Conservation (phyloP, 1,140 invertebrate genomes). For the Asbolus verrucosus region DNA sequence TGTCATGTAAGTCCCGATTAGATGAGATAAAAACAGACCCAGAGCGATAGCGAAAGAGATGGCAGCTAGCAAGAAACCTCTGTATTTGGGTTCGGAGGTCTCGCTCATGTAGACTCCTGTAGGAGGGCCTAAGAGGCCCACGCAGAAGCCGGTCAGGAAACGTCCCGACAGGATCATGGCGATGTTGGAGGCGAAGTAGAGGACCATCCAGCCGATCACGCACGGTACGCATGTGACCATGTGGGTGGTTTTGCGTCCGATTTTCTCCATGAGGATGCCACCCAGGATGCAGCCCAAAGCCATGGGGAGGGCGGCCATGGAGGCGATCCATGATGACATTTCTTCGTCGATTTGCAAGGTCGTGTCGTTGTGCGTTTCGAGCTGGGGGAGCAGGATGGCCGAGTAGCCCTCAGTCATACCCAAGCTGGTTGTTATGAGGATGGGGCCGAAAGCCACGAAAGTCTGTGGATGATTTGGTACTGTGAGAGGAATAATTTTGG, state of each 20-base stretch:
- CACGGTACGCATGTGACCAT: conserved; percentile 72
- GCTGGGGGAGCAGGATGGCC: conserved; percentile 74
- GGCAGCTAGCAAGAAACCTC: conserved; percentile 70
- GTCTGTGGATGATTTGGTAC: conserved; percentile 51
- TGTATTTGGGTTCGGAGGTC: conserved; percentile 69
- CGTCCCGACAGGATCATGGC: conserved; percentile 72
- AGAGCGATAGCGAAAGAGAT: conserved; percentile 69
- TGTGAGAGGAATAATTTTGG: background rate
- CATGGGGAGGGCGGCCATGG: conserved; percentile 72
- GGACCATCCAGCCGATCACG: conserved; percentile 75
- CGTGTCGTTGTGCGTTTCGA: conserved; percentile 64
- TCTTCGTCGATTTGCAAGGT: conserved; percentile 66
- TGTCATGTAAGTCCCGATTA: conserved; percentile 71
- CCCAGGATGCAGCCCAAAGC: conserved; percentile 71
- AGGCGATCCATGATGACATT: conserved; percentile 74
- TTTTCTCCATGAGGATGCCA: conserved; percentile 73
- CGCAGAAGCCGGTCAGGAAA: conserved; percentile 74
- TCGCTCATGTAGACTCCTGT: conserved; percentile 66
- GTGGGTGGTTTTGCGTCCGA: conserved; percentile 75
- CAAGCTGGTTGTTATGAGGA: conserved; percentile 67
- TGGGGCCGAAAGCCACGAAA: conserved; percentile 68
- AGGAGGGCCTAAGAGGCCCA: conserved; percentile 55
- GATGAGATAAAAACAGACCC: conserved; percentile 70
- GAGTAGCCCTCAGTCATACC: conserved; percentile 74
- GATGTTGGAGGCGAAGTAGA: conserved; percentile 68